Percentiles rank a stretch among this genome's conserved stretches.
These are phyloP conservation scores for Belgica antarctica DNA, from an alignment of 2,888 invertebrate species.

Conservation along the genomic window DNA sequence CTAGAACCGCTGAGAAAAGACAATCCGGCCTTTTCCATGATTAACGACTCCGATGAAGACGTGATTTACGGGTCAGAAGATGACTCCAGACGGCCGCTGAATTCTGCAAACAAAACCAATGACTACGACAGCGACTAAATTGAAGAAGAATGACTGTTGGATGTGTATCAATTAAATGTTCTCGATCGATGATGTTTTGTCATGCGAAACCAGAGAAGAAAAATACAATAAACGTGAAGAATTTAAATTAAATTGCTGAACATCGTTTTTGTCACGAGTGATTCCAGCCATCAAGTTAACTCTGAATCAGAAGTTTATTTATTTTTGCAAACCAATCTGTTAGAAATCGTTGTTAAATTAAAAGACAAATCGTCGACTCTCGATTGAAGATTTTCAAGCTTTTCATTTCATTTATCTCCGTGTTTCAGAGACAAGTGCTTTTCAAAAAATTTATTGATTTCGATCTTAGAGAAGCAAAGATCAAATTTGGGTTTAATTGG, in stretches of 20 bases:
- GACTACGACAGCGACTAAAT: slow-evolving; percentile 72
- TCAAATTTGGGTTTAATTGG: too few species aligned
- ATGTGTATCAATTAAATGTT: neutral
- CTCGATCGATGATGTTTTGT: neutral
- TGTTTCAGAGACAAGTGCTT: too few species aligned
- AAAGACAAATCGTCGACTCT: too few species aligned
- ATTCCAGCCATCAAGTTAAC: neutral
- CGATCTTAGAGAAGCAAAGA: too few species aligned
- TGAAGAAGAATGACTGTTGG: neutral
- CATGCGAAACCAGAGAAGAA: neutral
- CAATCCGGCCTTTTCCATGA: slow-evolving; percentile 96
- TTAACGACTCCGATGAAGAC: slow-evolving; percentile 96
- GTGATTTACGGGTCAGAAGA: slow-evolving; percentile 92
- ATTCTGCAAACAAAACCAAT: slow-evolving; percentile 61
- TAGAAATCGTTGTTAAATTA: too few species aligned
- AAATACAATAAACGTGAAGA: neutral
- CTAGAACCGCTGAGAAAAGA: slow-evolving; percentile 93
- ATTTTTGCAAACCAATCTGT: too few species aligned
- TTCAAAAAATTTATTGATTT: too few species aligned
- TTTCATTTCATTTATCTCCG: too few species aligned
- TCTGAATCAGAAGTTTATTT: neutral
- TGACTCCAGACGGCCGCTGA: slow-evolving; percentile 78
- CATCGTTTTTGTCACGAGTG: neutral
- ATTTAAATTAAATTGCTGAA: too few species aligned
- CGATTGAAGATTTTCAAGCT: too few species aligned